Base-by-base conservation (phyloP, 2,797 vertebrate genomes). In the Rhinatrema bivittatum region DNA sequence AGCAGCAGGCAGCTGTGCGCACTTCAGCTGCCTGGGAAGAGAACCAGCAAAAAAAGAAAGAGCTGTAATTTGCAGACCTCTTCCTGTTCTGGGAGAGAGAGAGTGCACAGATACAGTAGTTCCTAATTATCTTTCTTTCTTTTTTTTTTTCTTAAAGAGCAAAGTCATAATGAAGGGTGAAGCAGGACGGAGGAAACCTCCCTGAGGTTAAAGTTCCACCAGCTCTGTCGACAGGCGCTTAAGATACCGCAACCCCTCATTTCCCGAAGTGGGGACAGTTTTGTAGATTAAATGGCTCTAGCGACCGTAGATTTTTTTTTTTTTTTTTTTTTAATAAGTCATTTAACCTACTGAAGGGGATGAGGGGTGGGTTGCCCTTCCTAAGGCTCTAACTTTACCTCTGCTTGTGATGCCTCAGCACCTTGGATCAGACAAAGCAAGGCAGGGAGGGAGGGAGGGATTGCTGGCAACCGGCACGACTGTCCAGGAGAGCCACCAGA, bases 1-100 rank as follows among this genome's bases (percentile, higher is more conserved):
- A 76, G 72, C 68, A 76, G 68, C 64, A 64, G 79, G 76, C 76
- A 81, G 78, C 77, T 84, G 79, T 68, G 72, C 44, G 54, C 66
- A 70, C 78, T 81, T 76, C 76, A 76, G 82, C 65, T 66, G 68
- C 54, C 61, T 63, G 62, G 21, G 47, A 36, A 46, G 53, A 50
- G 35, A 44, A 36, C 20, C 38, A 44, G 42, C 43, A 16, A 29
- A 25, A 27, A 38, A 47, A 30, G 26, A 37, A 44, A 36, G 31
- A 30, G 36, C 5, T 20, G 39, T 26, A 36, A 56, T 41, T 62
- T 52, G 32, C 21, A 47, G 63, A 56, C 37, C 38, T 29, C 34
- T 73, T 62, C 41, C 50, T 70, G 46, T 50, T 65, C 13, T 16
- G 35, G 19, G 47, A 55, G 23, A 39, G 47, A 55, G 23, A 39